These are phyloP conservation scores for Gymnocephalus cernua DNA, from an alignment of 2,113 vertebrate species.

Conservation along the genomic window DNA sequence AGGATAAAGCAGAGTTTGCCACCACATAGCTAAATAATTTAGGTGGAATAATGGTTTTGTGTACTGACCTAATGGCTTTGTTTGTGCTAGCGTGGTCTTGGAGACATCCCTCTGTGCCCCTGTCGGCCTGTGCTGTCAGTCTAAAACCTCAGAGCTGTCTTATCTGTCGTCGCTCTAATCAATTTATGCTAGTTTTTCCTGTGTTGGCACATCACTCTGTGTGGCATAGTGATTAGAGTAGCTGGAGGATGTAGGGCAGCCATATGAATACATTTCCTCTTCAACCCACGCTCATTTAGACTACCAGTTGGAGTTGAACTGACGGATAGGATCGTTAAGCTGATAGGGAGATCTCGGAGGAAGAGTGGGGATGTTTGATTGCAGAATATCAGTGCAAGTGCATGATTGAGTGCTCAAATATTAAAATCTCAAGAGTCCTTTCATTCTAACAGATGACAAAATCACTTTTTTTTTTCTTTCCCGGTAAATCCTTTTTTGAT, in stretches of 20 bases:
- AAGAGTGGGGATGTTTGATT: constrained; percentile 71
- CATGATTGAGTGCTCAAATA: constrained; percentile 72
- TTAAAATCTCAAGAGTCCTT: constrained; percentile 69
- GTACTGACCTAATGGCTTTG: constrained; percentile 77
- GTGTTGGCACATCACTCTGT: constrained; percentile 64
- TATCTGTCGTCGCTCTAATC: constrained; percentile 75
- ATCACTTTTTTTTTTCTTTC: constrained; percentile 21
- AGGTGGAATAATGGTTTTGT: constrained; percentile 64
- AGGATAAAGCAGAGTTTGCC: constrained; percentile 45
- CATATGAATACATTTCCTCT: constrained; percentile 72
- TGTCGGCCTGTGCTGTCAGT: constrained; percentile 52
- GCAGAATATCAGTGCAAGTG: constrained; percentile 63
- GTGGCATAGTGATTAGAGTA: constrained; percentile 73
- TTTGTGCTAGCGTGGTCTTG: constrained; percentile 54
- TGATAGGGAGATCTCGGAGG: constrained; percentile 70
- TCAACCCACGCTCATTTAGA: constrained; percentile 65
- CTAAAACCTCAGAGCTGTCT: constrained; percentile 67
- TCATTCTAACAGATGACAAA: constrained; percentile 46
- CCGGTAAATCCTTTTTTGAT: constrained; percentile 49
- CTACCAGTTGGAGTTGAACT: constrained; percentile 64
- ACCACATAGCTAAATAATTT: constrained; percentile 75
- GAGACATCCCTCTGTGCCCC: constrained; percentile 58
- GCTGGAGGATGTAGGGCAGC: constrained; percentile 79
- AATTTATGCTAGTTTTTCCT: constrained; percentile 69
- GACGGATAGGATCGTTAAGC: constrained; percentile 70